Percentiles rank a stretch among this genome's conserved stretches.
These are phyloP conservation scores for Drosophila pseudoananassae DNA, from an alignment of 1,140 invertebrate species.

Conservation along the genomic window DNA sequence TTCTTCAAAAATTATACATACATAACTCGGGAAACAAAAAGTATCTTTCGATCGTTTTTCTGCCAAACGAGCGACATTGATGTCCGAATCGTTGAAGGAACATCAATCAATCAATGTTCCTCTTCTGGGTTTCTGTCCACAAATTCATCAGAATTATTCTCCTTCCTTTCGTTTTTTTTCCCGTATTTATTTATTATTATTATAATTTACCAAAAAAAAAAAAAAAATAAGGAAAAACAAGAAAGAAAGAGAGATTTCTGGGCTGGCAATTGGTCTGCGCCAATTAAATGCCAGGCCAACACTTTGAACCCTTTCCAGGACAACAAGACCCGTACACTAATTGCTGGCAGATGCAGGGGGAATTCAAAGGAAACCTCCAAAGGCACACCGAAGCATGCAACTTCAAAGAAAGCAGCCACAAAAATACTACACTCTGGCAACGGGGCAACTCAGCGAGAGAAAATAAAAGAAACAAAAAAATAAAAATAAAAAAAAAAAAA, in stretches of 20 bases:
- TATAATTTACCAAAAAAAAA: neutral
- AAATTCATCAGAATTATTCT: conserved; percentile 73
- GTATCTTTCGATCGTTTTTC: neutral
- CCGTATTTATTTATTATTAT: neutral
- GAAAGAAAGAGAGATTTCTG: conserved; percentile 4
- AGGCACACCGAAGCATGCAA: conserved; percentile 78
- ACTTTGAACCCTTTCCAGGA: conserved; percentile 71
- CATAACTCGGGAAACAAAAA: neutral
- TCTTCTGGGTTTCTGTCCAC: conserved; percentile 42
- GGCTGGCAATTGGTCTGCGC: conserved; percentile 72
- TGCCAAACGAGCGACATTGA: conserved; percentile 51
- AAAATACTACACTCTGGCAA: conserved; percentile 31
- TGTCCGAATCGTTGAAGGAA: conserved; percentile 57
- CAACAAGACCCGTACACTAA: conserved; percentile 67
- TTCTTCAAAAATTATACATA: too few species aligned
- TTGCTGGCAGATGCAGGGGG: conserved; percentile 73
- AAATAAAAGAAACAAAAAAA: conserved; percentile 31
- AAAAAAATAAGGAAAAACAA: neutral
- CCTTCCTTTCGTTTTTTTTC: neutral
- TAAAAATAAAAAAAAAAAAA: conserved; percentile 31
- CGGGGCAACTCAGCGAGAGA: conserved; percentile 27
- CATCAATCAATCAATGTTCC: conserved; percentile 77
- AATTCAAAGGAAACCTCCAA: conserved; percentile 78
- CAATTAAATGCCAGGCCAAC: conserved; percentile 80
- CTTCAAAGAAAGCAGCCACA: conserved; percentile 79